Percentiles rank a stretch among this genome's conserved stretches.
Evolutionary conservation across 1,140 invertebrate genomes (phyloP).

Genomic region (Cylas formicarius): DNA sequence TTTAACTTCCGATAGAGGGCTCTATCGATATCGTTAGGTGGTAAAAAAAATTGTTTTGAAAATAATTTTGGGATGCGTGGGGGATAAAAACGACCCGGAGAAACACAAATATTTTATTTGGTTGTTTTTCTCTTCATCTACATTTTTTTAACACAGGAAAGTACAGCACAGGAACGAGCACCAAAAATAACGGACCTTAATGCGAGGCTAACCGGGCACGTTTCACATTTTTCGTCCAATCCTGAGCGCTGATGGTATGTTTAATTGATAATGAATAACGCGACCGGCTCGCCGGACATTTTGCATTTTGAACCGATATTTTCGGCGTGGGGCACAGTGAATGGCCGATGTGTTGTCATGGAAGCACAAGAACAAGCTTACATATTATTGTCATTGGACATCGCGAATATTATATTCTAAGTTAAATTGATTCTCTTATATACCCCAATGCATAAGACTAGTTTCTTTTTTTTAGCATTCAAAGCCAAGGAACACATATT

Average conservation of each 20-base stretch:
- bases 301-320: constrained; percentile 1
- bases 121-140: constrained; percentile 17
- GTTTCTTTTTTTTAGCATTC: too few species aligned
- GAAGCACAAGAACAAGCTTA: constrained; percentile 20
- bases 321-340: neutral
- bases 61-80: too few species aligned
- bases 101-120: constrained; percentile 12
- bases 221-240: constrained; percentile 10
- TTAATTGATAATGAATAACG: constrained; percentile 11
- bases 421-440: too few species aligned
- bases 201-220: neutral
- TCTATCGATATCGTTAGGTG: too few species aligned
- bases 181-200: neutral
- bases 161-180: constrained; percentile 15
- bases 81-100: too few species aligned
- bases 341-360: constrained; percentile 9
- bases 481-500: constrained; percentile 21
- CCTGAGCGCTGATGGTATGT: constrained; percentile 13
- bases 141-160: constrained; percentile 20
- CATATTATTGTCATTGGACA: constrained; percentile 17
- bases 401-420: constrained; percentile 17
- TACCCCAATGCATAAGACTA: too few species aligned
- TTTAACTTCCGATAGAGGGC: too few species aligned
- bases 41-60: too few species aligned
- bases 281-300: neutral